These are phyloP conservation scores for Eristalis tenax DNA, from an alignment of 2,888 invertebrate genomes.

Conservation along the genomic window DNA sequence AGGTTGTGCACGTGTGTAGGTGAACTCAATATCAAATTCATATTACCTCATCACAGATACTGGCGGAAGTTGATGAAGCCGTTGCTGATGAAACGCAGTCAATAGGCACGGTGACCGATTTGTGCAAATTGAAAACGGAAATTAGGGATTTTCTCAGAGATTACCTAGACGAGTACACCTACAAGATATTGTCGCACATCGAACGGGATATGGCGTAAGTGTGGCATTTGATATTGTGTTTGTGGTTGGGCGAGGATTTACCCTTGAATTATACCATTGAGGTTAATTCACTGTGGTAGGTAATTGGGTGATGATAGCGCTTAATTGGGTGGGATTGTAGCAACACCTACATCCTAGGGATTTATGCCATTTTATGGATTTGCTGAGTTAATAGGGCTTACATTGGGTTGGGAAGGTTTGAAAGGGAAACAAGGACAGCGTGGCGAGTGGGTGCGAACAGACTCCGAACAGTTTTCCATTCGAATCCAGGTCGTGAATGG, in stretches of 20 bases:
- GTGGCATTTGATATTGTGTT: neutral
- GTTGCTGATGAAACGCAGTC: slow-evolving; percentile 74
- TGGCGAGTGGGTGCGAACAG: too few relatives aligned
- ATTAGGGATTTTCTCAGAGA: slow-evolving; percentile 78
- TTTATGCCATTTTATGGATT: neutral
- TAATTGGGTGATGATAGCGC: neutral
- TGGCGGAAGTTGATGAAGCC: slow-evolving; percentile 79
- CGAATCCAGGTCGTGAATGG: too few relatives aligned
- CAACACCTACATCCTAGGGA: neutral
- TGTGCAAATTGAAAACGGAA: slow-evolving; percentile 78
- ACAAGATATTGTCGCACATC: slow-evolving; percentile 80
- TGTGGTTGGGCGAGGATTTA: neutral
- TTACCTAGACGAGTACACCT: slow-evolving; percentile 80
- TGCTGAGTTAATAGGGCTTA: neutral
- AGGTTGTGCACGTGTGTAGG: slow-evolving; percentile 2
- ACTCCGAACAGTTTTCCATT: too few relatives aligned
- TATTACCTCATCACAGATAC: slow-evolving; percentile 75
- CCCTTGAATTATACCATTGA: neutral
- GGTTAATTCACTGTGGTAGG: neutral
- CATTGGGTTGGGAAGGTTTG: too few relatives aligned
- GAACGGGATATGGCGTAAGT: slow-evolving; percentile 81
- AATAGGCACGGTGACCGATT: slow-evolving; percentile 75
- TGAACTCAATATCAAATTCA: slow-evolving; percentile 39
- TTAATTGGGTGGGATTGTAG: neutral
- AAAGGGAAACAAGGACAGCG: too few relatives aligned